Evolutionary conservation across 2,797 vertebrate species (phyloP).

Genomic region (Pelochelys cantorii): DNA sequence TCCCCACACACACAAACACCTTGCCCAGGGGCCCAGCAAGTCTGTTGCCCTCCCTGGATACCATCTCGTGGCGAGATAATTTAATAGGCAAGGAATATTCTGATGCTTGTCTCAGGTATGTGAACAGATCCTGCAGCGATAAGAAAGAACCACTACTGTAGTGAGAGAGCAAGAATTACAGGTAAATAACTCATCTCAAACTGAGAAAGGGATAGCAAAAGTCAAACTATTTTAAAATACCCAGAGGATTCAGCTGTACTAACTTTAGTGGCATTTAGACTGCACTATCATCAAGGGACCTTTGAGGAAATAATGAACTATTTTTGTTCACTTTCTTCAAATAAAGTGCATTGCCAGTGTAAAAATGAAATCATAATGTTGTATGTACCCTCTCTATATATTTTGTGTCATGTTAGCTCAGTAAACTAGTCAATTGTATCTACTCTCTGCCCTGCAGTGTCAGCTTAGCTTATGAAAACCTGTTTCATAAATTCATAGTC

Average conservation of each 20-base stretch:
- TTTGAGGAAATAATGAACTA: not conserved
- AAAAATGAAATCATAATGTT: not conserved
- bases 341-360: fast-evolving
- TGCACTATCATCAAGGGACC: fast-evolving
- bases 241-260: fast-evolving
- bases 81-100: not conserved
- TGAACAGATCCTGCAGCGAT: fast-evolving
- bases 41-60: not conserved
- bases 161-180: fast-evolving
- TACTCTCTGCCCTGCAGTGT: not conserved
- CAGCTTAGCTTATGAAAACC: not conserved
- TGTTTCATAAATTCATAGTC: not conserved
- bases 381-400: not conserved
- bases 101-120: fast-evolving
- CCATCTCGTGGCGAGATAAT: slow-evolving; percentile 59
- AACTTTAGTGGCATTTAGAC: not conserved
- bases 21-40: no score
- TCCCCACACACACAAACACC: no score
- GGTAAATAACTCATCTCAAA: not conserved
- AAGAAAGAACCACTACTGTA: fast-evolving
- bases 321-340: not conserved
- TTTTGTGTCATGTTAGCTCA: not conserved
- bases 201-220: not conserved
- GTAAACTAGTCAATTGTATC: not conserved
- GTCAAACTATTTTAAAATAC: not conserved